Percentiles rank a stretch among this genome's conserved stretches.
phyloP scores from a whole-genome alignment of 2,113 vertebrate species.

The Toxotes jaculatrix region DNA sequence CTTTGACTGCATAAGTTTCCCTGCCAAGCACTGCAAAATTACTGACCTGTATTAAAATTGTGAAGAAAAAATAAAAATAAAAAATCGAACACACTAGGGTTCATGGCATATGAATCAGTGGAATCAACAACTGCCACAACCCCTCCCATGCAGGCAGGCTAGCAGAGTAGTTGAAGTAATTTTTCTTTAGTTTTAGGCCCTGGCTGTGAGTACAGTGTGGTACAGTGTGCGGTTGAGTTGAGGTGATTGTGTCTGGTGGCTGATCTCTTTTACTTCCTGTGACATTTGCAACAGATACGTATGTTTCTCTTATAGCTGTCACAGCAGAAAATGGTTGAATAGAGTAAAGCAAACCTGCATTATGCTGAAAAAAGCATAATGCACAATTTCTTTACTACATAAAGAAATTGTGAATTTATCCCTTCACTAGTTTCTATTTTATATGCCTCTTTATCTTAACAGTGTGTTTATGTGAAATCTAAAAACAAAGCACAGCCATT shows the following conservation, averaged over 20 bases:
- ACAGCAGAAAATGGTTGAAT: slow-evolving; percentile 26
- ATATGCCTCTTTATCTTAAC: slow-evolving; percentile 39
- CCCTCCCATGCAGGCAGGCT: slow-evolving; percentile 8
- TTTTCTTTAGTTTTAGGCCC: slow-evolving; percentile 18
- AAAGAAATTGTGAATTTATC: slow-evolving; percentile 43
- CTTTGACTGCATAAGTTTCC: slow-evolving; percentile 13
- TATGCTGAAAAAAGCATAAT: slow-evolving; percentile 31
- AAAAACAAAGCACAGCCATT: slow-evolving; percentile 29
- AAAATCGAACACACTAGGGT: neutral
- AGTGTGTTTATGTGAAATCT: slow-evolving; percentile 29
- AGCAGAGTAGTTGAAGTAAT: slow-evolving; percentile 5
- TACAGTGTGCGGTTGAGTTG: slow-evolving; percentile 33
- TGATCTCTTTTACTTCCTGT: slow-evolving; percentile 29
- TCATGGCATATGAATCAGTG: slow-evolving; percentile 1
- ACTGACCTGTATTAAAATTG: slow-evolving; percentile 16
- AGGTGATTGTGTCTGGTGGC: slow-evolving; percentile 58
- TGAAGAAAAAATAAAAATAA: neutral
- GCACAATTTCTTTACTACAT: too few relatives aligned
- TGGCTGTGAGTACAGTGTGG: slow-evolving; percentile 18
- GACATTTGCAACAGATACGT: slow-evolving; percentile 31
- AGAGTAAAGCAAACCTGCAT: slow-evolving; percentile 27
- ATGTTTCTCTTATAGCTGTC: slow-evolving; percentile 27
- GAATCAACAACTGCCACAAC: slow-evolving; percentile 36
- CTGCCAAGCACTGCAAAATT: slow-evolving; percentile 30
- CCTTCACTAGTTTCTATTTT: slow-evolving; percentile 57